Base-by-base conservation (phyloP, 2,888 invertebrate species). In the Carterocephalus palaemon region DNA sequence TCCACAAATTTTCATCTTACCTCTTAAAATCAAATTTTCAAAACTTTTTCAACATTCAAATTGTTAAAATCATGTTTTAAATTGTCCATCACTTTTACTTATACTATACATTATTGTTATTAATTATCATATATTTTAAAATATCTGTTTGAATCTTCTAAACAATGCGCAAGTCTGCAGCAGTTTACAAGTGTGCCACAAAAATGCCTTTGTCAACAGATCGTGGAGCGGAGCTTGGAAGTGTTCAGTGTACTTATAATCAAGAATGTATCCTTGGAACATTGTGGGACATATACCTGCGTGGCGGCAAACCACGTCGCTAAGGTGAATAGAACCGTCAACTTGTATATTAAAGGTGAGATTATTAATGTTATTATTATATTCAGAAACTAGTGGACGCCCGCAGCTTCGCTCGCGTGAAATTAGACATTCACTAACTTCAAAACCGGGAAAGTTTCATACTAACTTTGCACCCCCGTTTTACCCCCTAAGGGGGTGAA, bases 201-300 rank as follows among this genome's bases (percentile, higher is more conserved):
- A 38, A 38, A 47, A 53, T 46, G 43, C 23, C 39, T 50, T 40
- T 54, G 43, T 51, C 72, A 71, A 50, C 80, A 91, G 83, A 89
- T 92, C 20, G 89, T 89, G 36, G 92, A 92, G 60, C 87, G 90
- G 47, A 90, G 90, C 54, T 86, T 91, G 47, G 92, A 92, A 72
- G 90, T 92, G 53, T 92, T 91, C 65, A 92, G 92, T 59, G 89
- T 92, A 52, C 75, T 92, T 41, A 89, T 92, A 37, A 91, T 92
- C 64, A 92, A 92, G 78, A 91, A 92, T 67, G 92, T 92, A n/a
- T 90, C 90, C 32, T 77, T 92, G 33, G 89, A 88, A 47, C 92
- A 92, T 59, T 91, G 91, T 55, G 92, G 92, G 0, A 90, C 90
- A 9, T 93, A 93, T 63, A 92, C 92, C 4, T 93, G 93, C 65